phyloP scores from a whole-genome alignment of 2,888 invertebrate genomes.

The Zaprionus bogoriensis region DNA sequence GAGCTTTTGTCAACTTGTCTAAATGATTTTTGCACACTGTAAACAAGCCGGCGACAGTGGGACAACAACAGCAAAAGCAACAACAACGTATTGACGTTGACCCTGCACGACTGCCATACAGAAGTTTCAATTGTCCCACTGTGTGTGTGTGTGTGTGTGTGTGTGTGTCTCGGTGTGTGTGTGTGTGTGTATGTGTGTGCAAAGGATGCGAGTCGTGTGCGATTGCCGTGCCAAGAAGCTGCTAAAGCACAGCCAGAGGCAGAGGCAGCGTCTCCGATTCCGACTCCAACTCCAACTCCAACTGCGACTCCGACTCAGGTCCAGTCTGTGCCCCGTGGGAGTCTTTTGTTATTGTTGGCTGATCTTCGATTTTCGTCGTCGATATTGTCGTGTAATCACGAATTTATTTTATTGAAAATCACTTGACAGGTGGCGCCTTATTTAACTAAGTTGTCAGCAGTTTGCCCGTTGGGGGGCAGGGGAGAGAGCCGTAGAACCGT shows the following conservation, averaged over 20 bases:
- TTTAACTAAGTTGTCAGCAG: conserved; percentile 76
- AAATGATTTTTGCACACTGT: conserved; percentile 82
- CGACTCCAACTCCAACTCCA: too few relatives aligned
- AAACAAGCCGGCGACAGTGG: conserved; percentile 75
- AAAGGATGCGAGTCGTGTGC: conserved; percentile 72
- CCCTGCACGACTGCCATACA: conserved; percentile 81
- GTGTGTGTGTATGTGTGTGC: conserved; percentile 26
- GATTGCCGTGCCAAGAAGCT: conserved; percentile 48
- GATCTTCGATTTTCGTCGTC: conserved; percentile 74
- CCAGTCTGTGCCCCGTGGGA: conserved; percentile 77
- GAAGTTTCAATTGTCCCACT: conserved; percentile 65
- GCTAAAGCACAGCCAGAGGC: conserved; percentile 22
- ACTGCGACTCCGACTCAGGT: too few relatives aligned
- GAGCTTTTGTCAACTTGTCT: conserved; percentile 82
- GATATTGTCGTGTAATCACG: conserved; percentile 82
- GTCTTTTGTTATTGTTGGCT: conserved; percentile 72
- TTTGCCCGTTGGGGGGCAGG: conserved; percentile 4
- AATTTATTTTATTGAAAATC: conserved; percentile 83
- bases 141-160: conserved; percentile 9
- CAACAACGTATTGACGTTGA: conserved; percentile 70
- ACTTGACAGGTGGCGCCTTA: conserved; percentile 82
- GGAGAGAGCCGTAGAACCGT: background rate
- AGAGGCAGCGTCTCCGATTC: too few relatives aligned
- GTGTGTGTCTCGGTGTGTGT: conserved; percentile 19
- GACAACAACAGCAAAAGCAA: conserved; percentile 30